Evolutionary conservation across 1,140 invertebrate species (phyloP), one percentile per base, ranked within the genome.

Genomic region (Drosophila mauritiana): DNA sequence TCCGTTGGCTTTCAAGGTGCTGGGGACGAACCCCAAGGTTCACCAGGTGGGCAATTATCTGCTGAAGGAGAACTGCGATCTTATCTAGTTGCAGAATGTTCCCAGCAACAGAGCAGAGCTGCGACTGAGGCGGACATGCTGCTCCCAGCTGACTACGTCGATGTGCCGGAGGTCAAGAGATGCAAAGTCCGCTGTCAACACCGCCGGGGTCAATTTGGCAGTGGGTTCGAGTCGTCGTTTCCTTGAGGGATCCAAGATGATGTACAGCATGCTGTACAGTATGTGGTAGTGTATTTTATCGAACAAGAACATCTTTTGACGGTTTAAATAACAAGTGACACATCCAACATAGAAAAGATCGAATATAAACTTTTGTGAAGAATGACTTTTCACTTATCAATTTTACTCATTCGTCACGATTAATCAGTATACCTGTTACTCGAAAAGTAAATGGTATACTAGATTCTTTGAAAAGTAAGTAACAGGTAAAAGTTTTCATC

Each of bases 181-280:
- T 93, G 95, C 75, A 94, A 94, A 27, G 95, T 97, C 94, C 93
- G 62, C 93, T 97, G 63, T 99, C 36, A 98, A 98, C 5, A 96
- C 97, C 93, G 96, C 98, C 2, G 97, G 97, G 20, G 97, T 98
- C 15, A 98, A 99, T 93, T 93, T 98, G 31, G 96, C 97, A 4
- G 94, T 99, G 42, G 57, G 93, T 92, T 25, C 91, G 2, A 64
- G 81, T n/a, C 79, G 98, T 68, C 94, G 97, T 79, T 93, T 99
- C 13, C 94, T 97, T 46, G 97, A 98, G 94, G 96, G 96, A 15
- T 81, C 86, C 61, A 56, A 54, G 40, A 89, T 86, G 69, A 92
- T 92, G 43, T 90, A 91, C 27, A 83, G 0, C 20, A 22, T 22
- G 20, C 3, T 22, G 20, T 22, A 22, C 20, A 58, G 91, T 92